Percentiles rank a stretch among this genome's conserved stretches.
phyloP scores from a whole-genome alignment of 2,888 invertebrate species.

The Latrodectus elegans region DNA sequence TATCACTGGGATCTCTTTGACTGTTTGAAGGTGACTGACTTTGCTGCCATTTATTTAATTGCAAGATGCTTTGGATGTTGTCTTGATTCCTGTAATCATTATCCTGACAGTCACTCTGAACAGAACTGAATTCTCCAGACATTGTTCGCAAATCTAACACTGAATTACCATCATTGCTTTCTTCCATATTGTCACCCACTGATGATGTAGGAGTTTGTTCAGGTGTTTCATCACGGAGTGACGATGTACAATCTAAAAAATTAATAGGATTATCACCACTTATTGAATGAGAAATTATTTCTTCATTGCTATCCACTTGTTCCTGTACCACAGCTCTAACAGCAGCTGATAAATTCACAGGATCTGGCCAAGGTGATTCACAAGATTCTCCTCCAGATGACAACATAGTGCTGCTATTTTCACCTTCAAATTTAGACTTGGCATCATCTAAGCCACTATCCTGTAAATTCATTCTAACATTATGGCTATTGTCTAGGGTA shows the following conservation, averaged over 20 bases:
- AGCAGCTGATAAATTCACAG: conserved; percentile 69
- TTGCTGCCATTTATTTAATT: conserved; percentile 49
- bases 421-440: conserved; percentile 61
- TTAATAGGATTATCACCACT: conserved; percentile 40
- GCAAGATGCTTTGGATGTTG: conserved; percentile 22
- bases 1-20: conserved; percentile 41
- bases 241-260: conserved; percentile 56
- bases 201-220: conserved; percentile 53
- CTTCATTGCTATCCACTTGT: conserved; percentile 63
- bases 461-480: conserved; percentile 29
- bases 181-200: conserved; percentile 51
- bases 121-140: conserved; percentile 40
- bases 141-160: conserved; percentile 62
- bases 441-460: conserved; percentile 35
- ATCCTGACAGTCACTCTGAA: conserved; percentile 35
- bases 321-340: conserved; percentile 67
- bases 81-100: conserved; percentile 29
- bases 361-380: conserved; percentile 69
- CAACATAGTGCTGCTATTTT: conserved; percentile 56
- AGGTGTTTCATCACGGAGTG: conserved; percentile 45
- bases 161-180: conserved; percentile 60
- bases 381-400: conserved; percentile 65
- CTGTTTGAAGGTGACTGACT: conserved; percentile 19
- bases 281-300: conserved; percentile 43
- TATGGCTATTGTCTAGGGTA: conserved; percentile 44